Evolutionary conservation across 2,113 vertebrate species (phyloP), one percentile per base, ranked within the genome.

Genomic region (Pardalotus punctatus): DNA sequence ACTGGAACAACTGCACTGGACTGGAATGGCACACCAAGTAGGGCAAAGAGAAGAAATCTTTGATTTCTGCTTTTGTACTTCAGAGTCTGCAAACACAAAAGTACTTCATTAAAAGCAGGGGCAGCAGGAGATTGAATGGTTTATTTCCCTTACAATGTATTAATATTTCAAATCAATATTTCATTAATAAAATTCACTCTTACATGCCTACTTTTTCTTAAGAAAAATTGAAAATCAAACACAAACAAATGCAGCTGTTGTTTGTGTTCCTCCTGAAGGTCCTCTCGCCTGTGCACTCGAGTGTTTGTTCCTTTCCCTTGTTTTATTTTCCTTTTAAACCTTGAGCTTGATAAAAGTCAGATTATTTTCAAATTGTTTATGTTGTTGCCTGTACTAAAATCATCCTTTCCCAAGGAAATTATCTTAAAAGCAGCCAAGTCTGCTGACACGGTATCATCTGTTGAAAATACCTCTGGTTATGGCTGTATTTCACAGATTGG

Each of bases 91-190:
- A 83, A 92, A 65, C 22, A 56, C 53, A n/a, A n/a, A 64, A 76
- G 28, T 31, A 16, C 38, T 92, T 83, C 23, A 38, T 87, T 91
- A 91, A 91, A 92, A 95, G 56, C 14, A 53, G n/a, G 18, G 31
- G 33, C 53, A 88, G 71, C 27, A 58, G 45, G 29, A 84, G 64
- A 85, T 20, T 12, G 25, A 69, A 57, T 48, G 60, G 35, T 51
- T 88, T 94, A 40, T 91, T 94, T 50, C 53, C 88, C 50, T 79
- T 74, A 29, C 36, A 22, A 21, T 48, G 31, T 35, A 82, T 93
- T 89, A 78, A 47, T 90, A 77, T 81, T 96, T 96, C 78, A 40
- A 50, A 67, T 92, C 64, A 86, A 40, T 88, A 82, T 96, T 94
- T 92, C 81, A 73, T 81, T 91, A 72, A 58, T 81, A 61, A 43